Base-by-base conservation (phyloP, 2,888 invertebrate genomes). In the Eudemis profundana region DNA sequence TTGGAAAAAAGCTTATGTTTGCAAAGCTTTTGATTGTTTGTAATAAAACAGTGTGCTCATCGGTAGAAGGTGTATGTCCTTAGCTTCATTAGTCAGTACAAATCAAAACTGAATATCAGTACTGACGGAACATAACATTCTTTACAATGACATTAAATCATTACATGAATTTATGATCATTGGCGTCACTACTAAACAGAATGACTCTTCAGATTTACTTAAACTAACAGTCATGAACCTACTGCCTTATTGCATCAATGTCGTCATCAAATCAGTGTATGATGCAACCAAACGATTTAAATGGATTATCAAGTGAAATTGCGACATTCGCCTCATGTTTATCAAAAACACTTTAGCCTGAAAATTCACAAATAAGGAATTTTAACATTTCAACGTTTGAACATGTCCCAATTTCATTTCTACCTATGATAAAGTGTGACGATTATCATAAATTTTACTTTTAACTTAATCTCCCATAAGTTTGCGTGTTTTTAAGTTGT, bases 11-110 rank as follows among this genome's bases (percentile, higher is more conserved):
- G 65, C 60, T 59, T 60, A 36, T 79, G 70, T 71, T 67, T 73
- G 68, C 73, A 76, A 75, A 68, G 77, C 78, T 74, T 75, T 70
- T 75, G 75, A 70, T 78, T 79, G 79, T 78, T 73, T 76, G 75
- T 77, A 67, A 74, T 60, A 68, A 71, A 70, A 63, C 70, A 63
- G 70, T 76, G 73, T 75, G 72, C 68, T 73, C 74, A 76, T 74
- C 62, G 67, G 68, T 75, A 72, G 69, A 67, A 66, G 70, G 54
- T 69, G 62, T 68, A 68, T 70, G 46, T 68, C 51, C 64, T 46
- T 40, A 61, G 61, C 51, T 47, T 64, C 62, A 62, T 68, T 62
- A 61, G 51, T 57, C 68, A 70, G 65, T 67, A 59, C 51, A 42
- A 57, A 64, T 46, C 17, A 33, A 57, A 42, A 57, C 14, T 47